phyloP scores from a whole-genome alignment of 2,113 vertebrate genomes.

The Lathamus discolor region DNA sequence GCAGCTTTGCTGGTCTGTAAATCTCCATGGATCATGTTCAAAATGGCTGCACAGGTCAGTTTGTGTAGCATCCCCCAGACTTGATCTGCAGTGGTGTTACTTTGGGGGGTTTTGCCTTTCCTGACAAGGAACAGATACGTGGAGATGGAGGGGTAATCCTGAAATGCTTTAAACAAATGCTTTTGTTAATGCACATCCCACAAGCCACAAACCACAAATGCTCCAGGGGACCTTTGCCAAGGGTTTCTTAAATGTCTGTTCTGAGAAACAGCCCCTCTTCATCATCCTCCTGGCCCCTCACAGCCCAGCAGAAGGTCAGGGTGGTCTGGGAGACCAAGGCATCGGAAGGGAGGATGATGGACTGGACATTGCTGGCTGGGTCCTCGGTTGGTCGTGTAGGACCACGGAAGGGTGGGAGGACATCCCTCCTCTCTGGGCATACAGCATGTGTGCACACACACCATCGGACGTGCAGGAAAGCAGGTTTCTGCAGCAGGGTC shows the following conservation, averaged over 20 bases:
- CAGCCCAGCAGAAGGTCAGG: not conserved
- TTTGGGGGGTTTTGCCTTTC: not conserved
- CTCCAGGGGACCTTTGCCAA: not conserved
- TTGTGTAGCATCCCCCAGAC: not conserved
- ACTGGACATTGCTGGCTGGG: not conserved
- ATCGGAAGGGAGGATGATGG: not conserved
- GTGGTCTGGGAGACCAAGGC: not conserved
- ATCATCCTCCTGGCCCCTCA: not conserved
- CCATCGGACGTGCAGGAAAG: not conserved
- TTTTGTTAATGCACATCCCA: not conserved
- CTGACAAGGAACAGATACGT: not conserved
- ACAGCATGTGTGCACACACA: not conserved
- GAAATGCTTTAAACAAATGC: not conserved
- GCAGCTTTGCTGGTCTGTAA: not conserved
- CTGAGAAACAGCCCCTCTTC: not conserved
- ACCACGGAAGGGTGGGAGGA: not conserved
- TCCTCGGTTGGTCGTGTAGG: fast-evolving
- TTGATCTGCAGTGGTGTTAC: not conserved
- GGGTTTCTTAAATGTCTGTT: not conserved
- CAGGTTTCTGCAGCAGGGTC: not conserved
- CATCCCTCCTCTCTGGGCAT: not conserved
- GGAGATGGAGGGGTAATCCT: not conserved
- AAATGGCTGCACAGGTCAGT: not conserved
- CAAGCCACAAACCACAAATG: not conserved
- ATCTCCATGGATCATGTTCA: not conserved